phyloP scores from a whole-genome alignment of 2,113 vertebrate genomes.

The Phaethon lepturus region DNA sequence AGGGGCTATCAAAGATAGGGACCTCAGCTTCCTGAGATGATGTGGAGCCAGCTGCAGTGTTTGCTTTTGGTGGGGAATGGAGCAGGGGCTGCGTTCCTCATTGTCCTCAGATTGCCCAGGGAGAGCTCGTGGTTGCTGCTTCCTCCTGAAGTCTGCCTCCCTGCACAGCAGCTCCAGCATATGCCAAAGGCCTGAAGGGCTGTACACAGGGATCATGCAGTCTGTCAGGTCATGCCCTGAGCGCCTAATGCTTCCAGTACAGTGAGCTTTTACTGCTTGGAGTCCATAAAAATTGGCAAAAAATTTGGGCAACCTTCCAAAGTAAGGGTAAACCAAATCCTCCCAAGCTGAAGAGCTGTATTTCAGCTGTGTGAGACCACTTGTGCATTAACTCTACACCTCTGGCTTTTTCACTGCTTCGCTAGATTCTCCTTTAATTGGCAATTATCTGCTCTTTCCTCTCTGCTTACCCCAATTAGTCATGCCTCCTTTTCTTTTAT shows the following conservation, averaged over 20 bases:
- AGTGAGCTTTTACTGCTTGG: neutral
- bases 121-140: neutral
- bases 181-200: fast-evolving
- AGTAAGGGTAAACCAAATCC: neutral
- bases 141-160: neutral
- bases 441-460: neutral
- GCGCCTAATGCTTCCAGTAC: neutral
- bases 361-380: neutral
- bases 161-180: fast-evolving
- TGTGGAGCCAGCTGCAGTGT: neutral
- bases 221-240: neutral
- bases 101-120: neutral
- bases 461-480: neutral
- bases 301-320: neutral
- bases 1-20: neutral
- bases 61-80: neutral
- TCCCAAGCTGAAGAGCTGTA: neutral
- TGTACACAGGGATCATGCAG: neutral
- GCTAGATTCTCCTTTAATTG: neutral
- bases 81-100: fast-evolving
- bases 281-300: neutral
- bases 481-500: neutral
- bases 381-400: neutral
- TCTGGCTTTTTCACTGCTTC: neutral
- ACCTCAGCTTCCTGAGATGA: neutral